Percentiles rank a stretch among this genome's conserved stretches.
Conservation (phyloP, 92 coral and sea anemone species). For the Paramuricea clavata region DNA sequence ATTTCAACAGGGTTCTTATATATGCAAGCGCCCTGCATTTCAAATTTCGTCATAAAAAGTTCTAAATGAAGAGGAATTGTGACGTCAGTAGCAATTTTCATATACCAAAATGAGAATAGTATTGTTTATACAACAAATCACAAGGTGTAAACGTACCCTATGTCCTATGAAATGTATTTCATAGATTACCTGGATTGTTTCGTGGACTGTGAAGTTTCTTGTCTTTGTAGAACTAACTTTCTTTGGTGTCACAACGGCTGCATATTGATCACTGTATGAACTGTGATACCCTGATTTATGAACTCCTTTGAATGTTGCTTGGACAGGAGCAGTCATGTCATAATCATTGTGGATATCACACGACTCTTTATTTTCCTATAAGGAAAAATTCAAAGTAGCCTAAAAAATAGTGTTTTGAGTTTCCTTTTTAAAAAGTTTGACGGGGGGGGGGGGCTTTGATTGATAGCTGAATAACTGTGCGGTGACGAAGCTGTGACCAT, state of each 20-base stretch:
- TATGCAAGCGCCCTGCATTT: no score
- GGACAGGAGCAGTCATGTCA: conserved; percentile 46
- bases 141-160: no score
- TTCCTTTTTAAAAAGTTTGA: no score
- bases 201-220: conserved; percentile 31
- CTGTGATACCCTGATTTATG: conserved; percentile 88
- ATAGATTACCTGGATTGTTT: conserved; percentile 27
- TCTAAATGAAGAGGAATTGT: no score
- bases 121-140: no score
- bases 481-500: no score
- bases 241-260: conserved; percentile 75
- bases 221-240: conserved; percentile 19
- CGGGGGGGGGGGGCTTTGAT: no score
- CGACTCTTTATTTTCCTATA: not conserved
- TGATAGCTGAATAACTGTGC: no score
- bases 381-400: not conserved
- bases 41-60: no score
- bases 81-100: no score
- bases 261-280: conserved; percentile 83
- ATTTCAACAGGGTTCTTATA: no score
- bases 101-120: no score
- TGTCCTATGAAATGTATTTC: not conserved
- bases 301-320: conserved; percentile 62
- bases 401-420: not conserved
- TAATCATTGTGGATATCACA: not conserved